Evolutionary conservation across 1,140 invertebrate genomes (phyloP).

Genomic region (Venustaconcha ellipsiformis): DNA sequence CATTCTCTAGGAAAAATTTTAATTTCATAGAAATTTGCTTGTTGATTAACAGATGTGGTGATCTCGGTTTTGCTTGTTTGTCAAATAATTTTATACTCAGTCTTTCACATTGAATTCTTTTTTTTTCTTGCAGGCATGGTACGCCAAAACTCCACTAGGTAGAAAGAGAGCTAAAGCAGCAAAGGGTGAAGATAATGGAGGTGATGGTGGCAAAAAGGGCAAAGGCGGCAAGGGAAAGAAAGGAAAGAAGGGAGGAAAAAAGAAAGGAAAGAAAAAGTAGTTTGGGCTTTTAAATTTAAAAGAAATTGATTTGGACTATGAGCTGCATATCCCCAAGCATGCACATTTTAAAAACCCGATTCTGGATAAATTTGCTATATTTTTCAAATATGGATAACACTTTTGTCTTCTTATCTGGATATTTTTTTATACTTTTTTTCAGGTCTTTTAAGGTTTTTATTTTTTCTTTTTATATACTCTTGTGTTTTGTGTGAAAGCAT

Average conservation of each 20-base stretch:
- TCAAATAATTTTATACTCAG: too few species aligned
- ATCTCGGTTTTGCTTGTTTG: neutral
- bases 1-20: neutral
- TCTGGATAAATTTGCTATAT: too few species aligned
- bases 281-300: too few species aligned
- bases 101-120: neutral
- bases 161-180: slow-evolving; percentile 66
- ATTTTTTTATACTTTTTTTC: too few species aligned
- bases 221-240: slow-evolving; percentile 44
- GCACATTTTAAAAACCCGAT: too few species aligned
- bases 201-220: slow-evolving; percentile 46
- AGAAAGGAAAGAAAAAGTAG: slow-evolving; percentile 44
- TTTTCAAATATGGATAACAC: too few species aligned
- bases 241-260: slow-evolving; percentile 37
- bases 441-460: too few species aligned
- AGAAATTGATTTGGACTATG: too few species aligned
- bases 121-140: slow-evolving; percentile 60
- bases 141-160: slow-evolving; percentile 68
- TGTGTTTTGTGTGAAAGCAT: too few species aligned
- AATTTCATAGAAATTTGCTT: neutral
- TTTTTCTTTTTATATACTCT: too few species aligned
- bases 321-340: too few species aligned
- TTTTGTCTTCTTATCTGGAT: too few species aligned
- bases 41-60: neutral
- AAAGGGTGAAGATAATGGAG: slow-evolving; percentile 62